phyloP scores from a whole-genome alignment of 2,797 vertebrate genomes.

The Sciurus vulgaris region DNA sequence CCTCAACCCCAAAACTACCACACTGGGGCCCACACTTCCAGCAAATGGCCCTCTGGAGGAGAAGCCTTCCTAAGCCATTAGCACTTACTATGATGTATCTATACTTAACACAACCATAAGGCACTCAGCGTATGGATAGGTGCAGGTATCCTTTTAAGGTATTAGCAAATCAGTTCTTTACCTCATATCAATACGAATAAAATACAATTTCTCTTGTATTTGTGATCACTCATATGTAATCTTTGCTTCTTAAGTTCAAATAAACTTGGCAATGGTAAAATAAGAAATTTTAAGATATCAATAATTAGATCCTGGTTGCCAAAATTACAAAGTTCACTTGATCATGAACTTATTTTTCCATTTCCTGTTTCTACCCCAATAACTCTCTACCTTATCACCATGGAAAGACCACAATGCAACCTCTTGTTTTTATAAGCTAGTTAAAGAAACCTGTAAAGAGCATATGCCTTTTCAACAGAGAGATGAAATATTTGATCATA shows the following conservation, averaged over 20 bases:
- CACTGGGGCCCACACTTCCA: background rate
- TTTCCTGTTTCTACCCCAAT: background rate
- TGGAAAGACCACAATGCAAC: background rate
- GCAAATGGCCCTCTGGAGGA: too few species aligned
- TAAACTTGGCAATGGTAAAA: background rate
- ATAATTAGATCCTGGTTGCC: background rate
- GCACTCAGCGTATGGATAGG: background rate
- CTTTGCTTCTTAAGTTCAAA: background rate
- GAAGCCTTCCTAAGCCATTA: background rate
- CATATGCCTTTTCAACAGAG: constrained; percentile 27
- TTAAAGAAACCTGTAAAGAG: background rate
- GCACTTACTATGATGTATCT: background rate
- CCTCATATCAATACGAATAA: background rate
- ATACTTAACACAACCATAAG: background rate
- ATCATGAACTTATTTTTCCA: background rate
- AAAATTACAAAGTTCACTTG: background rate
- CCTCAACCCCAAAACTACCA: too few species aligned
- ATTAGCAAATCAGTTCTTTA: background rate
- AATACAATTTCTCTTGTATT: background rate
- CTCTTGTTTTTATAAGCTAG: background rate
- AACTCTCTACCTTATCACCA: background rate
- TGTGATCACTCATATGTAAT: background rate
- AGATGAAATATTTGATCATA: constrained; percentile 61
- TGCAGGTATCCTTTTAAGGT: background rate
- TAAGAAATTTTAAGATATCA: background rate